Evolutionary conservation across 1,140 invertebrate genomes (phyloP).

Genomic region (Plectrocnemia conspersa): DNA sequence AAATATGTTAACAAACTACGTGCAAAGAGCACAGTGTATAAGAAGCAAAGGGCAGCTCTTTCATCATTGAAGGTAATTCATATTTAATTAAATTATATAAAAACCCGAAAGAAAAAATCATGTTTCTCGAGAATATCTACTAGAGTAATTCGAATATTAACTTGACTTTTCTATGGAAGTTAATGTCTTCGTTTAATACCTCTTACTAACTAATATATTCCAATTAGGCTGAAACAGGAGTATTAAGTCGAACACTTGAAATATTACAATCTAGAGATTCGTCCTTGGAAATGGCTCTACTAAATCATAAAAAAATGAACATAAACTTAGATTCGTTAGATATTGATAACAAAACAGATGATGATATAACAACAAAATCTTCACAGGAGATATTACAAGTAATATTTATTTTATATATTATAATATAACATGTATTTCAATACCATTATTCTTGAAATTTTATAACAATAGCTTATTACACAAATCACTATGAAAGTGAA

Average conservation of each 20-base stretch:
- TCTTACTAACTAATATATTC: too few relatives aligned
- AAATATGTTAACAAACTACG: slow-evolving; percentile 74
- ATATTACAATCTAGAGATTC: slow-evolving; percentile 46
- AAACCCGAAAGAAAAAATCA: too few relatives aligned
- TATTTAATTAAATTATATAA: slow-evolving; percentile 11
- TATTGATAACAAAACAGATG: slow-evolving; percentile 39
- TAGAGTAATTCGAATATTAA: too few relatives aligned
- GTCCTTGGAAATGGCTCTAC: slow-evolving; percentile 48
- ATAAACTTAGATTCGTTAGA: slow-evolving; percentile 41
- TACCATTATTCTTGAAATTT: slow-evolving; percentile 14
- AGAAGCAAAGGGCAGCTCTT: slow-evolving; percentile 69
- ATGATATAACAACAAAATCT: slow-evolving; percentile 44
- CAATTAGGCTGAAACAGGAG: slow-evolving; percentile 45
- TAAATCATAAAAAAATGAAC: slow-evolving; percentile 50
- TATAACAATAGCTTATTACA: slow-evolving; percentile 41
- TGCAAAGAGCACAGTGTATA: slow-evolving; percentile 74
- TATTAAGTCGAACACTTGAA: slow-evolving; percentile 46
- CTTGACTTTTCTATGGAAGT: too few relatives aligned
- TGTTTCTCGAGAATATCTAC: too few relatives aligned
- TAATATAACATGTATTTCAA: background rate
- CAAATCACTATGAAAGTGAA: slow-evolving; percentile 48
- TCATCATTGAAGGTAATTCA: slow-evolving; percentile 64
- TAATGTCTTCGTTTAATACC: too few relatives aligned
- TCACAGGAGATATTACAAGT: slow-evolving; percentile 50
- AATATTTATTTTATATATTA: slow-evolving; percentile 15